These are phyloP conservation scores for Riparia riparia DNA, from an alignment of 2,113 vertebrate genomes.

Conservation along the genomic window DNA sequence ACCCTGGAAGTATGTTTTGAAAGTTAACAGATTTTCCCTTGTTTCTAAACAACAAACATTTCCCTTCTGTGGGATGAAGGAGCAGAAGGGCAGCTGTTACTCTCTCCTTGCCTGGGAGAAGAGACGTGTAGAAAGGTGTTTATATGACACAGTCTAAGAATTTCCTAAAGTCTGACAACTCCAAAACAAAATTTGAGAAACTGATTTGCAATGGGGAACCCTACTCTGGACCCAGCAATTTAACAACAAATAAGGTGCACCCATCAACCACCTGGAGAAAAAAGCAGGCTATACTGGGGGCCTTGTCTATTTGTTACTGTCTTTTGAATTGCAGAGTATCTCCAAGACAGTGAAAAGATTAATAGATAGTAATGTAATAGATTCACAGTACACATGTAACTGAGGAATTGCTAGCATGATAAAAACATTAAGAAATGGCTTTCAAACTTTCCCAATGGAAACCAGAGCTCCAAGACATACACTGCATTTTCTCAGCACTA, in stretches of 20 bases:
- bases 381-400: not conserved
- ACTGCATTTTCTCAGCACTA: not conserved
- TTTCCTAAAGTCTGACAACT: not conserved
- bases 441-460: not conserved
- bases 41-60: slow-evolving; percentile 6
- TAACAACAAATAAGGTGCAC: not conserved
- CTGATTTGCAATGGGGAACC: not conserved
- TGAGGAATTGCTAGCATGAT: not conserved
- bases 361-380: not conserved
- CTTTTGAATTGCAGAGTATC: not conserved
- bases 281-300: not conserved
- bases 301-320: not conserved
- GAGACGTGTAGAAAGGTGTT: not conserved
- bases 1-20: not conserved
- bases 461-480: not conserved
- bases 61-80: not conserved
- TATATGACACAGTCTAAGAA: not conserved
- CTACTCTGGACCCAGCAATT: not conserved
- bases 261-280: not conserved
- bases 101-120: not conserved
- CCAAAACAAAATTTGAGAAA: not conserved
- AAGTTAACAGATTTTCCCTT: not conserved
- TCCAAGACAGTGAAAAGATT: not conserved
- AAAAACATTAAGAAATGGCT: not conserved
- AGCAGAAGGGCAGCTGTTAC: not conserved